phyloP scores from a whole-genome alignment of 2,113 vertebrate species.

The Pedetes capensis region DNA sequence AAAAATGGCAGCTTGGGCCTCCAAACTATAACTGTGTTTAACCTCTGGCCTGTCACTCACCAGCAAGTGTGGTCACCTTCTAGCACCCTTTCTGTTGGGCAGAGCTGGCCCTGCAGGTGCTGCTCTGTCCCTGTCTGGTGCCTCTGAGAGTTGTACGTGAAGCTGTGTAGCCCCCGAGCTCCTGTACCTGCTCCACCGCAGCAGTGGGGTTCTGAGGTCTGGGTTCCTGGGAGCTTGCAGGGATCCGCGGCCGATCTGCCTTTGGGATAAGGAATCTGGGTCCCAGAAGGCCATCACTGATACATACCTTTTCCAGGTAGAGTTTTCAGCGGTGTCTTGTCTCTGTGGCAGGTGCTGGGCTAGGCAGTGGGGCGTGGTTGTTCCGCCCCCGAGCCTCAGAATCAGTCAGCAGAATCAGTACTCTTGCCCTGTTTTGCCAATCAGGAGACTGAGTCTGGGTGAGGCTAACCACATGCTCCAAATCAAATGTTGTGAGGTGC shows the following conservation, averaged over 20 bases:
- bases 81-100: not conserved
- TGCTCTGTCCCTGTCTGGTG: not conserved
- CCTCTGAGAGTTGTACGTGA: not conserved
- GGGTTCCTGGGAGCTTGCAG: rapidly evolving
- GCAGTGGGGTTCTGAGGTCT: not conserved
- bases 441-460: not conserved
- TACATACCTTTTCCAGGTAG: not conserved
- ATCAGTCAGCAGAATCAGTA: not conserved
- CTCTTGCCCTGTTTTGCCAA: too few relatives aligned
- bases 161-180: too few relatives aligned
- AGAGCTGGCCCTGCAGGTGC: not conserved
- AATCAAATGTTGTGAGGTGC: too few relatives aligned
- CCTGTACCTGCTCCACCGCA: not conserved
- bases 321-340: not conserved
- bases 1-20: not conserved
- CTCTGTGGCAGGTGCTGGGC: not conserved
- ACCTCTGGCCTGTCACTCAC: not conserved
- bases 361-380: rapidly evolving
- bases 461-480: not conserved
- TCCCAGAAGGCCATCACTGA: rapidly evolving
- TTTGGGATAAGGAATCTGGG: not conserved
- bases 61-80: not conserved
- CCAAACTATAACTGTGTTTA: not conserved
- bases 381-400: not conserved
- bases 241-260: not conserved